Evolutionary conservation across 2,797 vertebrate species (phyloP).

Genomic region (Scolopax rusticola): DNA sequence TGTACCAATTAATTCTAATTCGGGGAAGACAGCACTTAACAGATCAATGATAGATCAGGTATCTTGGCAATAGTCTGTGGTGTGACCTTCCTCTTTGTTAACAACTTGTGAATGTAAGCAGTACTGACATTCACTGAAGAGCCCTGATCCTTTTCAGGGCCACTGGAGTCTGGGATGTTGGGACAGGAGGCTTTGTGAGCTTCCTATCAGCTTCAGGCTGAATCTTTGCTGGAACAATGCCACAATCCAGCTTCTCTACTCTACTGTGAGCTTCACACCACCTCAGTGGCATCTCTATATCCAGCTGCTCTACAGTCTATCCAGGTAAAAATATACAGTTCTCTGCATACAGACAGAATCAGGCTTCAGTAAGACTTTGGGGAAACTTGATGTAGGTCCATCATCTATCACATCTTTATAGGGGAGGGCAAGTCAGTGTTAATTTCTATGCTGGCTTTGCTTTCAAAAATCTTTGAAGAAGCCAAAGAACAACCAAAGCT

Average conservation of each 20-base stretch:
- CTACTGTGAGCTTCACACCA: not conserved
- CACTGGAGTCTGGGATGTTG: not conserved
- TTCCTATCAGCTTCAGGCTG: not conserved
- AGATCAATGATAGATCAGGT: not conserved
- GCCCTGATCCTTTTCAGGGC: not conserved
- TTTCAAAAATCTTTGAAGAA: not conserved
- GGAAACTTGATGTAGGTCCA: not conserved
- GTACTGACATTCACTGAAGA: not conserved
- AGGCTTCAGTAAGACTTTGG: not conserved
- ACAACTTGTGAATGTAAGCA: not conserved
- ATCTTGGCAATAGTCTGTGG: not conserved
- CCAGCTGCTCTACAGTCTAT: not conserved
- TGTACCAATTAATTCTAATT: not conserved
- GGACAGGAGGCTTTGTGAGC: not conserved
- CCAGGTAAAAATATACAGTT: not conserved
- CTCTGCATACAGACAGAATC: fast-evolving
- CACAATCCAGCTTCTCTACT: not conserved
- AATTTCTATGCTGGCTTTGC: not conserved
- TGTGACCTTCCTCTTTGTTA: not conserved
- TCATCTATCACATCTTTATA: not conserved
- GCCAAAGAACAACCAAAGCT: not conserved
- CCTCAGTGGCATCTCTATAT: no score
- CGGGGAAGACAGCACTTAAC: not conserved
- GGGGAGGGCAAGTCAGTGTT: not conserved
- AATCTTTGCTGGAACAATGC: not conserved